phyloP scores from a whole-genome alignment of 2,113 vertebrate genomes.

The Caranx melampygus region DNA sequence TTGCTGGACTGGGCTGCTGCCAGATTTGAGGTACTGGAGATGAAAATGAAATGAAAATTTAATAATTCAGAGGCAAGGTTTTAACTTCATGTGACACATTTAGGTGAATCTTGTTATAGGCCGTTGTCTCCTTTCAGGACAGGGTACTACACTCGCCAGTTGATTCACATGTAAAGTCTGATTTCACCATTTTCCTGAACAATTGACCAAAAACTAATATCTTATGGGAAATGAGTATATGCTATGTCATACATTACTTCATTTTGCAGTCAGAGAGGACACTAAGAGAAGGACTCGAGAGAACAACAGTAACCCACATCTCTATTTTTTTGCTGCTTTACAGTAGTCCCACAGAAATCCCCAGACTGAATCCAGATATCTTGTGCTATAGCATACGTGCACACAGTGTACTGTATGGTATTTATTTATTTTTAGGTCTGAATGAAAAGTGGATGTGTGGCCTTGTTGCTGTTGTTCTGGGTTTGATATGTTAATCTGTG shows the following conservation, averaged over 20 bases:
- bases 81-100: neutral
- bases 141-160: neutral
- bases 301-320: too few relatives aligned
- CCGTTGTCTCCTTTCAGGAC: neutral
- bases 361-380: neutral
- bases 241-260: too few relatives aligned
- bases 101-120: neutral
- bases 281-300: too few relatives aligned
- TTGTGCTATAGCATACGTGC: neutral
- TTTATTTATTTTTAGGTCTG: neutral
- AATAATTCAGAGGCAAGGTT: neutral
- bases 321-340: neutral
- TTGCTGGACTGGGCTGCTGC: constrained; percentile 48
- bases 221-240: neutral
- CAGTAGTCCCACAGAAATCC: neutral
- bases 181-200: neutral
- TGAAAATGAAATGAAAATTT: neutral
- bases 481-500: neutral
- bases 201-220: neutral
- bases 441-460: neutral
- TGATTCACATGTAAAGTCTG: neutral
- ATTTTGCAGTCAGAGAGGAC: too few relatives aligned
- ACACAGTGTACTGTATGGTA: neutral
- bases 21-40: constrained; percentile 70
- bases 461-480: neutral